Percentiles rank a stretch among this genome's conserved stretches.
Conservation (phyloP, 2,113 vertebrate genomes). For the Bubo scandiacus region DNA sequence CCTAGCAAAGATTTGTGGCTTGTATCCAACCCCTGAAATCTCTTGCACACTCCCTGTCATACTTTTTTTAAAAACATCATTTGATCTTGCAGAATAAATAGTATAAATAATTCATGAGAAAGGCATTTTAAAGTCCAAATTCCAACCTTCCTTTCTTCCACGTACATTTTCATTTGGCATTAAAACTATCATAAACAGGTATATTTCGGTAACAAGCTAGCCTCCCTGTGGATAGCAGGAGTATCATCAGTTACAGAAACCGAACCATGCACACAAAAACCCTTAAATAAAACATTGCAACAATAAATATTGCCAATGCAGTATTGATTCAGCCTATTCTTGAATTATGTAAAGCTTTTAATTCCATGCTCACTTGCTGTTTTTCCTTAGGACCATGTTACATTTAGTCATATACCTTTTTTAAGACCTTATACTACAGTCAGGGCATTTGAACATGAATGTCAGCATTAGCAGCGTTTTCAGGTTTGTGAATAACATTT, state of each 20-base stretch:
- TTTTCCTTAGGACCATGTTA: neutral
- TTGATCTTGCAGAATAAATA: constrained; percentile 45
- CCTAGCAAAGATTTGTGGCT: neutral
- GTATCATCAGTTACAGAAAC: neutral
- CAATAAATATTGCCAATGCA: neutral
- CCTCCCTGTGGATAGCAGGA: neutral
- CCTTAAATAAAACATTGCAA: neutral
- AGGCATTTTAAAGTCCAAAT: constrained; percentile 20
- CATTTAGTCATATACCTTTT: neutral
- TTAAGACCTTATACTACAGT: neutral
- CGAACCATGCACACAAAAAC: neutral
- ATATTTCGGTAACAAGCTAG: constrained; percentile 1
- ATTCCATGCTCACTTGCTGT: neutral
- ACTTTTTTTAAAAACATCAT: neutral
- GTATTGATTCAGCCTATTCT: neutral
- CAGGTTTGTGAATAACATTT: neutral
- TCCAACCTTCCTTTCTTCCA: neutral
- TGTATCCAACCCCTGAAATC: constrained; percentile 1
- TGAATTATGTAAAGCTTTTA: neutral
- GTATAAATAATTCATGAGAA: constrained; percentile 32
- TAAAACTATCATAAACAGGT: neutral
- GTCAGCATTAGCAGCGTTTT: neutral
- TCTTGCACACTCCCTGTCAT: neutral
- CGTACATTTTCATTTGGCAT: neutral
- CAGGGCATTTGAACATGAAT: neutral